Evolutionary conservation across 2,113 vertebrate genomes (phyloP).

Genomic region (Vombatus ursinus): DNA sequence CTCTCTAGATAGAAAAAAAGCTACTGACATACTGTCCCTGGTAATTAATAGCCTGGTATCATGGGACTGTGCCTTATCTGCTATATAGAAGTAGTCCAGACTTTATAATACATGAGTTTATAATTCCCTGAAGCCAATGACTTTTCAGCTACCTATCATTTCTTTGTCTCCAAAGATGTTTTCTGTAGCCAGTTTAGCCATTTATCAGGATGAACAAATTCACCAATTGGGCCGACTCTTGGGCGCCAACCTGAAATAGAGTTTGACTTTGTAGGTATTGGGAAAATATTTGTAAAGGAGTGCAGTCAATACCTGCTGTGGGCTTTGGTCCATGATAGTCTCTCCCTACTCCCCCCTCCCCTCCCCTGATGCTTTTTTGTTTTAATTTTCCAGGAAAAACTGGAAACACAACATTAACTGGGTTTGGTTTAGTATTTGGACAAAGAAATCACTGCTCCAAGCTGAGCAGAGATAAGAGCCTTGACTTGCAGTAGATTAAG

Average conservation of each 20-base stretch:
- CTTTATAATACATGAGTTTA: not conserved
- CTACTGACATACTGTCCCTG: not conserved
- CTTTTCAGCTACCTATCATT: constrained; percentile 37
- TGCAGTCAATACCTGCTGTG: constrained; percentile 76
- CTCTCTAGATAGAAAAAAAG: not conserved
- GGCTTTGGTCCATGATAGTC: constrained; percentile 61
- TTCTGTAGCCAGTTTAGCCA: constrained; percentile 67
- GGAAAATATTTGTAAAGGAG: constrained; percentile 81
- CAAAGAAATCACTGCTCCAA: constrained; percentile 86
- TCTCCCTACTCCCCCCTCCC: not conserved
- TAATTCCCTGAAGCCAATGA: constrained; percentile 3
- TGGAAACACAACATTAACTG: constrained; percentile 78
- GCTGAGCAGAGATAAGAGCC: constrained; percentile 86
- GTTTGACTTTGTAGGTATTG: constrained; percentile 81
- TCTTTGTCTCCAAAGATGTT: constrained; percentile 19
- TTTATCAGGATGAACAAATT: constrained; percentile 77
- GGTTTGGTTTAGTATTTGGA: constrained; percentile 86
- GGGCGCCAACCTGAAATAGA: constrained; percentile 71
- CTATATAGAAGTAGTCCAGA: not conserved
- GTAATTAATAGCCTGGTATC: not conserved
- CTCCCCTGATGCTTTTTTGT: constrained; percentile 66
- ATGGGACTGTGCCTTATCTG: not conserved
- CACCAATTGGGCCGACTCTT: constrained; percentile 75
- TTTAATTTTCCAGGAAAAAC: constrained; percentile 67
- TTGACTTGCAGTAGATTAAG: constrained; percentile 86